phyloP scores from a whole-genome alignment of 2,888 invertebrate genomes.

The Lymantria monacha region DNA sequence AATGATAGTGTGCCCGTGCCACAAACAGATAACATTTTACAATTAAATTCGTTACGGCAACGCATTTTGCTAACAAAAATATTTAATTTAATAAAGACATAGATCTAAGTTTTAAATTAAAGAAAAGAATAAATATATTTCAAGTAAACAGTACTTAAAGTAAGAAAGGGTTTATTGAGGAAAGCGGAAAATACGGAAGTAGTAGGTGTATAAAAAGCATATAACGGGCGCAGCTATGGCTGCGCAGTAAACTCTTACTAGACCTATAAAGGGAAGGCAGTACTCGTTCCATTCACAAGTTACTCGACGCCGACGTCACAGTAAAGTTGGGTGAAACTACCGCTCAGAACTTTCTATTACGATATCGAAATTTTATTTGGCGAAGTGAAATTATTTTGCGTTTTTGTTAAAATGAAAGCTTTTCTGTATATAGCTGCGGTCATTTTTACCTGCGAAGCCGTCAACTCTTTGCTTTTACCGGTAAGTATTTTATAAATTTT shows the following conservation, averaged over 20 bases:
- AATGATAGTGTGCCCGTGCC: slow-evolving; percentile 65
- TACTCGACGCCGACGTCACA: slow-evolving; percentile 54
- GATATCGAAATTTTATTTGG: slow-evolving; percentile 34
- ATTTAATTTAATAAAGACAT: neutral
- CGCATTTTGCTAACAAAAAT: slow-evolving; percentile 17
- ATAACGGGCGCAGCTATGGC: slow-evolving; percentile 58
- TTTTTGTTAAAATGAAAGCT: slow-evolving; percentile 56
- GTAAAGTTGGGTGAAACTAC: slow-evolving; percentile 36
- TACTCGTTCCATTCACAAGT: slow-evolving; percentile 70
- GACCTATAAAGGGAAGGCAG: slow-evolving; percentile 69
- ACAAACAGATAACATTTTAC: slow-evolving; percentile 57
- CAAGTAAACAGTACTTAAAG: neutral
- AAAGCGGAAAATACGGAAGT: neutral
- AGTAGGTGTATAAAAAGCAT: neutral
- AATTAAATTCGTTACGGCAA: slow-evolving; percentile 33
- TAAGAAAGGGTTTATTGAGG: neutral
- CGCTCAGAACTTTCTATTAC: slow-evolving; percentile 47
- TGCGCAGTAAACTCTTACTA: slow-evolving; percentile 65
- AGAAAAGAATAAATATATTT: neutral
- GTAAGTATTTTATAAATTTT: slow-evolving; percentile 47
- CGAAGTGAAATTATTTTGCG: slow-evolving; percentile 49
- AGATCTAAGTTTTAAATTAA: neutral
- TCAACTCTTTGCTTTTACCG: slow-evolving; percentile 60
- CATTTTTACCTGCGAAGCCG: slow-evolving; percentile 55
- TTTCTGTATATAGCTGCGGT: slow-evolving; percentile 53